These are phyloP conservation scores for Dysidea cf. avara DNA, from an alignment of 37 sponge, comb jelly and placozoan species.

Conservation along the genomic window DNA sequence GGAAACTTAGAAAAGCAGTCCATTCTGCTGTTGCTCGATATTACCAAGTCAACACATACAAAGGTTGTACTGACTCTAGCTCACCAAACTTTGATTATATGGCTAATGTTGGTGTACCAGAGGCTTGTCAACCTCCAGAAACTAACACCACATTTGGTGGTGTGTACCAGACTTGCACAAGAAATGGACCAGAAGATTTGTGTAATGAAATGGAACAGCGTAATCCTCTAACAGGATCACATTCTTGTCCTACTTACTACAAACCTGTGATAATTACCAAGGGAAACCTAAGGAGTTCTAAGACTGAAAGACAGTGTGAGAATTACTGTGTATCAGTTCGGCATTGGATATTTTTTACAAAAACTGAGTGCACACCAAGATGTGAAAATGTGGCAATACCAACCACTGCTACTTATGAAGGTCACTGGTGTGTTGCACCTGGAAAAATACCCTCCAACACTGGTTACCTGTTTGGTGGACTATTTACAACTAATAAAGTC, in stretches of 20 bases:
- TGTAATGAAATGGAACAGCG: background rate
- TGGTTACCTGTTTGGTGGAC: constrained; percentile 52
- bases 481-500: background rate
- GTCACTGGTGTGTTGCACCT: constrained; percentile 47
- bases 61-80: constrained; percentile 45
- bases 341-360: too few relatives aligned
- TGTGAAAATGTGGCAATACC: too few relatives aligned
- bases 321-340: too few relatives aligned
- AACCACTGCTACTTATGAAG: constrained; percentile 1
- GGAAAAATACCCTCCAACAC: background rate
- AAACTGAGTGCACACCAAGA: too few relatives aligned
- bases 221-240: constrained; percentile 35
- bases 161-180: constrained; percentile 34
- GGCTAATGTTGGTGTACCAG: constrained; percentile 35
- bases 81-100: constrained; percentile 29
- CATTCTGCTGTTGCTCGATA: constrained; percentile 6
- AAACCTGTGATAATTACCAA: background rate
- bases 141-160: constrained; percentile 57
- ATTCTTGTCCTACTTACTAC: constrained; percentile 17
- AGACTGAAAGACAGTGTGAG: too few relatives aligned
- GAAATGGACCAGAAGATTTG: background rate
- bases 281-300: background rate
- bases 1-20: constrained; percentile 11
- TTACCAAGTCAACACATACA: constrained; percentile 26
- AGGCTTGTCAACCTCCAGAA: constrained; percentile 18